phyloP scores from a whole-genome alignment of 2,113 vertebrate genomes.

The Malaclemys terrapin region DNA sequence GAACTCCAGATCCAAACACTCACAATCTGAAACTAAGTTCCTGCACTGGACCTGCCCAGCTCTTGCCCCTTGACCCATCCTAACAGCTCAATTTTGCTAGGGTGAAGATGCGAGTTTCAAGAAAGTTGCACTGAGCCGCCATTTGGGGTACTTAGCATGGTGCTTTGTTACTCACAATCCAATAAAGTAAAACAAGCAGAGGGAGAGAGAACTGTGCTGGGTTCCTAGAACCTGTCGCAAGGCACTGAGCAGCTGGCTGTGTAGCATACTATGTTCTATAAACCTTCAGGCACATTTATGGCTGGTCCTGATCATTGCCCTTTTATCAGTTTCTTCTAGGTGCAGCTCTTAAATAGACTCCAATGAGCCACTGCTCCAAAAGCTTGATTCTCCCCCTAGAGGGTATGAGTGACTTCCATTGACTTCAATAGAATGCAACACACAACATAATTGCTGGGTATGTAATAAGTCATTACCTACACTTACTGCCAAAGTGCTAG shows the following conservation, averaged over 20 bases:
- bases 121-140: neutral
- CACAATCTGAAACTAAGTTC: neutral
- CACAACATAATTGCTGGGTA: neutral
- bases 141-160: fast-evolving
- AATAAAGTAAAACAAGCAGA: neutral
- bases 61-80: neutral
- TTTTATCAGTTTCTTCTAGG: neutral
- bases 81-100: neutral
- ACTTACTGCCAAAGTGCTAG: neutral
- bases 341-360: neutral
- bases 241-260: neutral
- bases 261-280: neutral
- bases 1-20: neutral
- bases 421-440: neutral
- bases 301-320: neutral
- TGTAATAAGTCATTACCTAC: neutral
- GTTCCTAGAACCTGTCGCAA: neutral
- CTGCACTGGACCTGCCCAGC: neutral
- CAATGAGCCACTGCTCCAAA: neutral
- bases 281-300: neutral
- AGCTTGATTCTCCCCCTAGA: neutral
- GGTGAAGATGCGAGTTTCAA: neutral
- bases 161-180: neutral
- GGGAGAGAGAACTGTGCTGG: neutral
- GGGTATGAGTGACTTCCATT: neutral